phyloP scores from a whole-genome alignment of 1,140 invertebrate genomes.

The Fopius arisanus region DNA sequence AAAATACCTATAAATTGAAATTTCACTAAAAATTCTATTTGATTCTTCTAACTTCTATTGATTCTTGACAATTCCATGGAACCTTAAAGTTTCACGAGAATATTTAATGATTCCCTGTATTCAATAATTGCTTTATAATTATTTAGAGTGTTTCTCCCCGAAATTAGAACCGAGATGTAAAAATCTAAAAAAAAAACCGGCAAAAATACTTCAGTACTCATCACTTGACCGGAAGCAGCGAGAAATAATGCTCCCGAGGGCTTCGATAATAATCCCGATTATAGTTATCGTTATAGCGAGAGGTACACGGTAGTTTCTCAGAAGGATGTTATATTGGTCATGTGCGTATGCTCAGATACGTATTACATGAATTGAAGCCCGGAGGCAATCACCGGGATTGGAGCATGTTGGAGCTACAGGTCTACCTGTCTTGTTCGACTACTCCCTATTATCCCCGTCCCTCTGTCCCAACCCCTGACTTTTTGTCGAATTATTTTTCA shows the following conservation, averaged over 20 bases:
- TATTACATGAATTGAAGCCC: constrained; percentile 14
- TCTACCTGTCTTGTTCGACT: constrained; percentile 12
- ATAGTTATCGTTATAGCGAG: constrained; percentile 24
- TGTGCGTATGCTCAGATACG: constrained; percentile 9
- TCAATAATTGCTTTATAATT: too few relatives aligned
- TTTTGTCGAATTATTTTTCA: constrained; percentile 4
- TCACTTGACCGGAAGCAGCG: constrained; percentile 13
- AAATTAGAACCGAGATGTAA: too few relatives aligned
- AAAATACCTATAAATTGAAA: too few relatives aligned
- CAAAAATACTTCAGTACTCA: background rate
- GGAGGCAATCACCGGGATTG: constrained; percentile 12
- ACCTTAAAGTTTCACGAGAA: too few relatives aligned
- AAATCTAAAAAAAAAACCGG: background rate
- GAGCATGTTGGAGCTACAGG: background rate
- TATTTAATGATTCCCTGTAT: too few relatives aligned
- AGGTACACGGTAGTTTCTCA: constrained; percentile 13
- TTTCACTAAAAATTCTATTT: too few relatives aligned
- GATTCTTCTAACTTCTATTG: too few relatives aligned
- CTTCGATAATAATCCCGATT: constrained; percentile 24
- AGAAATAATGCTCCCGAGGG: background rate
- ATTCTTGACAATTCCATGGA: too few relatives aligned
- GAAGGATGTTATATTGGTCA: constrained; percentile 25
- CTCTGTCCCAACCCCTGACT: background rate
- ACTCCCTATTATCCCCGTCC: background rate
- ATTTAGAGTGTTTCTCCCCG: too few relatives aligned